Evolutionary conservation across 2,113 vertebrate genomes (phyloP).

Genomic region (Rostratula benghalensis): DNA sequence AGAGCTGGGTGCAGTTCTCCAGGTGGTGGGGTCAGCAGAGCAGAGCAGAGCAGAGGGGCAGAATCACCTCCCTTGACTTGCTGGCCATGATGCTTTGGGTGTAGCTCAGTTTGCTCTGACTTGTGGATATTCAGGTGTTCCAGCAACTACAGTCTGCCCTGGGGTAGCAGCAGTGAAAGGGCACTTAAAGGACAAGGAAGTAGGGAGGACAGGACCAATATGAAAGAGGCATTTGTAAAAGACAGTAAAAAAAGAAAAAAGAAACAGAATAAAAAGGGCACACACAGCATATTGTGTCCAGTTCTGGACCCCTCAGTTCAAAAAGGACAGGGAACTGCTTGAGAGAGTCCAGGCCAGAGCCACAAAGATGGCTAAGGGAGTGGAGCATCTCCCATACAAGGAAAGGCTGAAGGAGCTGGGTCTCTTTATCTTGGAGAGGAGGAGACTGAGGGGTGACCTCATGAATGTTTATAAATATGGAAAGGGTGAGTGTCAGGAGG

Average conservation of each 20-base stretch:
- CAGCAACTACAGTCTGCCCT: background rate
- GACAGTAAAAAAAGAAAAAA: background rate
- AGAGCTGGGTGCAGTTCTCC: background rate
- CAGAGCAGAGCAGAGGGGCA: background rate
- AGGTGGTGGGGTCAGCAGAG: background rate
- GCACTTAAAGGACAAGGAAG: background rate
- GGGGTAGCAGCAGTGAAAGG: background rate
- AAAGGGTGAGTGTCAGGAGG: too few relatives aligned
- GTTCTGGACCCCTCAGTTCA: too few relatives aligned
- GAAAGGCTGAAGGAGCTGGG: too few relatives aligned
- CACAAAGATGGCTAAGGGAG: too few relatives aligned
- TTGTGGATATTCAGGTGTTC: background rate
- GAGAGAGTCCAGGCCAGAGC: too few relatives aligned
- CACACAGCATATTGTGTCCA: too few relatives aligned
- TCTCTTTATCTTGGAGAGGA: too few relatives aligned
- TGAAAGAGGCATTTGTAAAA: constrained; percentile 16
- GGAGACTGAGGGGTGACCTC: too few relatives aligned
- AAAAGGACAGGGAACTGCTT: too few relatives aligned
- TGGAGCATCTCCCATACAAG: too few relatives aligned
- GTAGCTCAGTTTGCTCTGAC: background rate
- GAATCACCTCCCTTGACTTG: background rate
- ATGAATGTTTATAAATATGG: too few relatives aligned
- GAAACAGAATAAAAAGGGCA: background rate
- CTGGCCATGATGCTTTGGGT: background rate
- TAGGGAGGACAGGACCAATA: background rate